Evolutionary conservation across 2,113 vertebrate genomes (phyloP).

Genomic region (Romanogobio albipinnatus): DNA sequence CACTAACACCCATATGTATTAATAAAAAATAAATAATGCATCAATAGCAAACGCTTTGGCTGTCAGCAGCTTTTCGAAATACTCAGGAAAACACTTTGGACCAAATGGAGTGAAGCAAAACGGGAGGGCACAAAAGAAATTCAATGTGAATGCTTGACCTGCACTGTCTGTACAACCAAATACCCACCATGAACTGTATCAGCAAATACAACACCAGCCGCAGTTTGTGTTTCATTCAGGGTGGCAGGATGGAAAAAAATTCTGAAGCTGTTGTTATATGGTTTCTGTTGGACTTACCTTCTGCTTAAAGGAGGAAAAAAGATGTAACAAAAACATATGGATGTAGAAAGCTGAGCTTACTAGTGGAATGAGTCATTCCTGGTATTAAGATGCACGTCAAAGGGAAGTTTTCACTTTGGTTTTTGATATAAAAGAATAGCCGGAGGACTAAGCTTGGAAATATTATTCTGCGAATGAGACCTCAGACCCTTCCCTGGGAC

Average conservation of each 20-base stretch:
- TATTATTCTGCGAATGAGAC: constrained; percentile 23
- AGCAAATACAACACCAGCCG: constrained; percentile 62
- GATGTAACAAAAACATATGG: constrained; percentile 67
- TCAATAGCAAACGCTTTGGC: constrained; percentile 8
- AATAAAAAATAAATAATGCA: constrained; percentile 58
- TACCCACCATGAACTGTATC: constrained; percentile 58
- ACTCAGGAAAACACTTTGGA: constrained; percentile 34
- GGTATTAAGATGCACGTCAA: constrained; percentile 68
- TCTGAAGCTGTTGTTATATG: constrained; percentile 62
- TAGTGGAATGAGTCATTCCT: constrained; percentile 64
- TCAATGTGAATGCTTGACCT: constrained; percentile 4
- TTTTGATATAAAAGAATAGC: constrained; percentile 62
- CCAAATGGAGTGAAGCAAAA: constrained; percentile 30
- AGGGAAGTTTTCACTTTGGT: constrained; percentile 66
- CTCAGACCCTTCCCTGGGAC: constrained; percentile 58
- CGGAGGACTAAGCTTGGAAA: background rate
- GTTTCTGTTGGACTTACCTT: constrained; percentile 63
- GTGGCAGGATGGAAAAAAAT: constrained; percentile 63
- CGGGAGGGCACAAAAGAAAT: background rate
- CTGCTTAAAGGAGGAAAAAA: constrained; percentile 55
- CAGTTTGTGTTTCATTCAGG: constrained; percentile 64
- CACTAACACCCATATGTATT: constrained; percentile 65
- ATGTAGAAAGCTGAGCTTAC: constrained; percentile 60
- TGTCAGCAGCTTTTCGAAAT: constrained; percentile 31
- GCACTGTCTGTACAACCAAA: constrained; percentile 58